phyloP scores from a whole-genome alignment of 2,888 invertebrate species.

The Spisula solida region DNA sequence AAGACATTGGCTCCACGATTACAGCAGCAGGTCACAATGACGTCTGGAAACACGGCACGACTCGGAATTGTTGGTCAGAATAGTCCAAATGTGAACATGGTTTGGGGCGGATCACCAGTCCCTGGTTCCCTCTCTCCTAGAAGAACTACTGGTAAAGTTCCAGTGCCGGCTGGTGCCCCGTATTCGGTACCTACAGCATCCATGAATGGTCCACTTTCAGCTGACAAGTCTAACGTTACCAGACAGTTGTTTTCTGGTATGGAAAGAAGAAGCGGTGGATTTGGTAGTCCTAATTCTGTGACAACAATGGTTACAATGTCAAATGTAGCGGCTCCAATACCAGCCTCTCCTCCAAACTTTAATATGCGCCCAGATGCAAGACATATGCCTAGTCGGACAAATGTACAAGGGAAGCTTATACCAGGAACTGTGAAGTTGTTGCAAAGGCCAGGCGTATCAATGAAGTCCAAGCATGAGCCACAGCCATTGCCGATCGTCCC shows the following conservation, averaged over 20 bases:
- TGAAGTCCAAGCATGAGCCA: constrained; percentile 72
- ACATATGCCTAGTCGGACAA: constrained; percentile 45
- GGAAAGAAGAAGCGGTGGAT: constrained; percentile 74
- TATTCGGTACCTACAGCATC: constrained; percentile 73
- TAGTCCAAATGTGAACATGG: constrained; percentile 58
- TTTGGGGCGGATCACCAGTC: constrained; percentile 71
- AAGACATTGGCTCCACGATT: constrained; percentile 67
- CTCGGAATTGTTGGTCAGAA: constrained; percentile 31
- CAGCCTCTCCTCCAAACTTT: constrained; percentile 75
- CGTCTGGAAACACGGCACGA: constrained; percentile 32
- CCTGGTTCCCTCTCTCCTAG: constrained; percentile 69
- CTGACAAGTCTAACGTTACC: constrained; percentile 77
- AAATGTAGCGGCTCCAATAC: constrained; percentile 67
- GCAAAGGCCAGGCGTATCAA: constrained; percentile 69
- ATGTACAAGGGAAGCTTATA: constrained; percentile 57
- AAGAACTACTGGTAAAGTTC: constrained; percentile 62
- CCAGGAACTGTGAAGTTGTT: constrained; percentile 73
- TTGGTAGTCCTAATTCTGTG: constrained; percentile 70
- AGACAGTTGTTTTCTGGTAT: constrained; percentile 86
- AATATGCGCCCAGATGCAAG: constrained; percentile 67
- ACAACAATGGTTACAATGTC: constrained; percentile 73
- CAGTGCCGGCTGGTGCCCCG: constrained; percentile 57
- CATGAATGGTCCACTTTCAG: constrained; percentile 73
- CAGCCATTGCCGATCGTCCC: constrained; percentile 83
- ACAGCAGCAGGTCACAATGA: constrained; percentile 59